phyloP scores from a whole-genome alignment of 2,888 invertebrate genomes.

The Pemphredon lugubris region DNA sequence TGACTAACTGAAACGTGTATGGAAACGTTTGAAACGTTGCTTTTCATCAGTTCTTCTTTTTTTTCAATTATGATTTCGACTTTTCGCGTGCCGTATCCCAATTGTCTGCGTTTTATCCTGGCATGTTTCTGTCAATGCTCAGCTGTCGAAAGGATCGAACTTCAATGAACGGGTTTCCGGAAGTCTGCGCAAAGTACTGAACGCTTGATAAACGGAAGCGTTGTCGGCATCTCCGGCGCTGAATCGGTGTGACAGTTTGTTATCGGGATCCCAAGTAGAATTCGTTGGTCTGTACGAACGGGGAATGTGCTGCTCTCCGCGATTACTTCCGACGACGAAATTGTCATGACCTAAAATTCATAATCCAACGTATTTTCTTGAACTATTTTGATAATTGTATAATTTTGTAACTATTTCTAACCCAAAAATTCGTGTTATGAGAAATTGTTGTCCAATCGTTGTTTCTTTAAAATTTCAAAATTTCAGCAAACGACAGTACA shows the following conservation, averaged over 20 bases:
- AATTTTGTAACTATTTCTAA: too few species aligned
- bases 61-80: background rate
- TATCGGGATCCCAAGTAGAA: conserved; percentile 70
- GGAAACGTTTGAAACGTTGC: background rate
- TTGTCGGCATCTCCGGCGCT: conserved; percentile 87
- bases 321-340: conserved; percentile 76
- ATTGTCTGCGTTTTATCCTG: background rate
- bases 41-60: too few species aligned
- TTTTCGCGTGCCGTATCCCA: background rate
- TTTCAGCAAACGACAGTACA: too few species aligned
- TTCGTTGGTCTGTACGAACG: conserved; percentile 64
- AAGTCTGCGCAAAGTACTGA: conserved; percentile 83
- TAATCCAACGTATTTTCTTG: too few species aligned
- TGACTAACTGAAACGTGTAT: background rate
- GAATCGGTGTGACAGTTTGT: conserved; percentile 83
- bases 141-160: conserved; percentile 82
- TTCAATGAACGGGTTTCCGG: conserved; percentile 87
- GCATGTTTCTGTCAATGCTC: conserved; percentile 64
- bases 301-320: conserved; percentile 59
- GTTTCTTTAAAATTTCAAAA: too few species aligned
- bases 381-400: too few species aligned
- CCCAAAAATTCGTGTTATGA: too few species aligned
- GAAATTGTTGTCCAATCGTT: too few species aligned
- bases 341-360: conserved; percentile 75
- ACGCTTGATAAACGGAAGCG: conserved; percentile 82